Conservation (phyloP, 2,888 invertebrate species). For the Dorcus hopei region DNA sequence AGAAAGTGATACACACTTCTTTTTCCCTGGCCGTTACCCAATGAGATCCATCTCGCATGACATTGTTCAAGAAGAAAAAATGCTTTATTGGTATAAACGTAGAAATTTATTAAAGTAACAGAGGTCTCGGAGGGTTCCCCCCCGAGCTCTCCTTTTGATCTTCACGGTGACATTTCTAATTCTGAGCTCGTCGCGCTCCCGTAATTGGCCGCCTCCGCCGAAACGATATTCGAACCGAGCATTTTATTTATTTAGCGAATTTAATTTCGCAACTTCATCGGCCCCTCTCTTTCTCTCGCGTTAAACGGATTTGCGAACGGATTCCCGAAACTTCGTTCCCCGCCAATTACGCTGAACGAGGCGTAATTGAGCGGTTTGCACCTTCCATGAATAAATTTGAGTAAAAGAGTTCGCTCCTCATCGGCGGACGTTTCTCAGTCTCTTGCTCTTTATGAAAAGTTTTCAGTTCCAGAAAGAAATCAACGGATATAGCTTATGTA, state of each 20-base stretch:
- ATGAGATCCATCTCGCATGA: too few species aligned
- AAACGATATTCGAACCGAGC: conserved; percentile 25
- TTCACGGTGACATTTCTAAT: not conserved
- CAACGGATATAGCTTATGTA: too few species aligned
- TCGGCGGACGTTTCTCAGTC: too few species aligned
- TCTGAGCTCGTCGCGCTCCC: not conserved
- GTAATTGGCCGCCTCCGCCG: conserved; percentile 10
- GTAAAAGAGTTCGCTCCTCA: not conserved
- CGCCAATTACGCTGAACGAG: conserved; percentile 15
- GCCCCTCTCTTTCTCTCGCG: conserved; percentile 16
- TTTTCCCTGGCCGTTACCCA: too few species aligned
- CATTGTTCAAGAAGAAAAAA: too few species aligned
- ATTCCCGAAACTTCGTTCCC: conserved; percentile 17
- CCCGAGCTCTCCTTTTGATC: not conserved
- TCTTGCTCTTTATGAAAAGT: too few species aligned
- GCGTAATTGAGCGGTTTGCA: conserved; percentile 16
- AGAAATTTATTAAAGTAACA: too few species aligned
- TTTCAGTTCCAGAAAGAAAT: too few species aligned
- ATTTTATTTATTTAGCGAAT: conserved; percentile 33
- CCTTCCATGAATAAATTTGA: conserved; percentile 15
- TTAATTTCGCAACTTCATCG: conserved; percentile 27
- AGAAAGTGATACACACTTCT: too few species aligned
- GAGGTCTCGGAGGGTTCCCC: not conserved
- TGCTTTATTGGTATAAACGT: too few species aligned
- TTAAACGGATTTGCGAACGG: conserved; percentile 9